Conservation (phyloP, 2,888 invertebrate species). For the Rhagophthalmus giganteus region DNA sequence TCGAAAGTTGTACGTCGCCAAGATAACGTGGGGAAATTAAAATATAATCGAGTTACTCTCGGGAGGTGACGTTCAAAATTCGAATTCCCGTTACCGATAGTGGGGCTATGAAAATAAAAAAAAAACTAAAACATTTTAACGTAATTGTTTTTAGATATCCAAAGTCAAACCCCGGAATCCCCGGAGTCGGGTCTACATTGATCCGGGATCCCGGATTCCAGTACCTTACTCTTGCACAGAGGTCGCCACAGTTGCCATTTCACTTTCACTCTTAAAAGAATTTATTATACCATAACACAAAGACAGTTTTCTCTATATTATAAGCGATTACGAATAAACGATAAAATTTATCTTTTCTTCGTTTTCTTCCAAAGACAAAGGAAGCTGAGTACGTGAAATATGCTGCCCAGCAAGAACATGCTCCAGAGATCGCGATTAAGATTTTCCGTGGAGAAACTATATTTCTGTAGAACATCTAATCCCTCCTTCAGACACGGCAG, state of each 20-base stretch:
- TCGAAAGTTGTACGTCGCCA: no score
- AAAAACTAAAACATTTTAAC: neutral
- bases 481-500: conserved; percentile 75
- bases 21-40: no score
- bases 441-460: conserved; percentile 68
- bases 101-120: neutral
- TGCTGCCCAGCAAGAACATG: conserved; percentile 65
- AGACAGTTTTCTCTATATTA: no score
- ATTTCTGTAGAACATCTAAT: conserved; percentile 70
- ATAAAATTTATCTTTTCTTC: conserved; percentile 58
- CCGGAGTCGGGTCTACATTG: conserved; percentile 33
- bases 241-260: conserved; percentile 37
- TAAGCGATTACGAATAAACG: no score
- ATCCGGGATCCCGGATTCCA: conserved; percentile 34
- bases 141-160: conserved; percentile 12
- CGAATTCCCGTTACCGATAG: no score
- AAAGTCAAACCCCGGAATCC: conserved; percentile 30
- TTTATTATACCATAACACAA: neutral
- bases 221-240: conserved; percentile 39
- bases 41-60: no score
- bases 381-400: conserved; percentile 73
- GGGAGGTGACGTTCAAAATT: no score
- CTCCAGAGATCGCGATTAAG: conserved; percentile 68
- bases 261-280: conserved; percentile 5
- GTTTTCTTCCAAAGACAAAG: conserved; percentile 67